Evolutionary conservation across 2,888 invertebrate genomes (phyloP), one percentile per base, ranked within the genome.

Genomic region (Odontocolon sp.): DNA sequence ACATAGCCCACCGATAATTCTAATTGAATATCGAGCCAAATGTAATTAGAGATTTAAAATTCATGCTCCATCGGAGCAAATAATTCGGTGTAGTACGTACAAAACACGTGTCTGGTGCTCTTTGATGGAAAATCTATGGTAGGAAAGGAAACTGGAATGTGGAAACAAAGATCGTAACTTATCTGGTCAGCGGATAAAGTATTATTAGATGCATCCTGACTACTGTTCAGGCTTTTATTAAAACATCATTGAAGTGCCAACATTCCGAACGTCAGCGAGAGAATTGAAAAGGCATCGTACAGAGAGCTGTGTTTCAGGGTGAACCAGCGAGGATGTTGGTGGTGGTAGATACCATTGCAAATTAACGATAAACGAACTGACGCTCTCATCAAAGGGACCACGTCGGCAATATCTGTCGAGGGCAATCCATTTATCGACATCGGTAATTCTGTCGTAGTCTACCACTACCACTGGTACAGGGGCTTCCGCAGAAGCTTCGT

Each of bases 21-120:
- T 89, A 89, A 90, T 90, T 89, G 89, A 90, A 90, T 90, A 90
- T 90, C 88, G 87, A 85, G 86, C 87, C 83, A 87, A 89, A 90
- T 88, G 89, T 89, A 89, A 89, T 90, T 89, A 90, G 87, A 87
- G 87, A 38, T 56, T 86, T 86, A 87, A 87, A 89, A 90, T 89
- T 90, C 88, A 88, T 88, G 90, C 89, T 89, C 87, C 88, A 88
- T 72, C 84, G 88, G 87, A 89, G 89, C 89, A 89, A 89, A 89
- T 90, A 88, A 90, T 90, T 89, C 67, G 61, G 28, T 57, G 47
- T 6, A n/a, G 42, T 6, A 26, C 40, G 31, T 21, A 74, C 50
- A 5, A 18, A 56, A 36, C 36, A 14, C 45, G 59, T 52, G 59
- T 54, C 45, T 64, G 56, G 45, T 23, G 45, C 23, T 4, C 52